Percentiles rank a stretch among this genome's conserved stretches.
Conservation (phyloP, 2,888 invertebrate genomes). For the Drosophila phalerata region DNA sequence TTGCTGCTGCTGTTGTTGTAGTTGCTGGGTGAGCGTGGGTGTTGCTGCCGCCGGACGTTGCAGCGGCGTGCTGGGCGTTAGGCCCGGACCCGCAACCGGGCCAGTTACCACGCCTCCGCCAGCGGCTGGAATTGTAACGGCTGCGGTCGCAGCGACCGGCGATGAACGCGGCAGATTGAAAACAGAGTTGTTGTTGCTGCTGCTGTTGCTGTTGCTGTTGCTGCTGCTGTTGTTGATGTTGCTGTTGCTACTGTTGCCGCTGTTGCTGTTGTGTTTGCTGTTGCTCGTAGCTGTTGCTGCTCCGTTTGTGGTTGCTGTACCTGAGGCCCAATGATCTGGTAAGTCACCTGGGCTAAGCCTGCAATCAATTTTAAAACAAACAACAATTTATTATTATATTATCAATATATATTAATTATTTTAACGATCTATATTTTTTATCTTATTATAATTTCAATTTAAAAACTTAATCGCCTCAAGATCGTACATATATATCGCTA, state of each 20-base stretch:
- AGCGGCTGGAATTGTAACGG: conserved; percentile 82
- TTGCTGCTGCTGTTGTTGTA: conserved; percentile 54
- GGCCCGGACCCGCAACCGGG: conserved; percentile 46
- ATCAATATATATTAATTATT: not conserved
- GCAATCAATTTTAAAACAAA: conserved; percentile 84
- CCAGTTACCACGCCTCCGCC: conserved; percentile 67
- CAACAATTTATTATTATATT: not conserved
- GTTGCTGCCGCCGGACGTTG: conserved; percentile 70
- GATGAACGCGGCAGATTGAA: conserved; percentile 87
- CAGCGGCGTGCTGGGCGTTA: conserved; percentile 74
- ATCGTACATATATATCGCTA: not conserved
- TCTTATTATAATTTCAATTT: too few relatives aligned
- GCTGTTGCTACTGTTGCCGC: conserved; percentile 42
- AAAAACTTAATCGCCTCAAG: not conserved
- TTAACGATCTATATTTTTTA: too few relatives aligned
- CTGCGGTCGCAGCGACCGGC: conserved; percentile 85
- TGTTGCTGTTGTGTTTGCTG: conserved; percentile 46
- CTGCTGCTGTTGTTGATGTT: conserved; percentile 23
- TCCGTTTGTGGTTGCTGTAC: conserved; percentile 70
- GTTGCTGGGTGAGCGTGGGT: conserved; percentile 41
- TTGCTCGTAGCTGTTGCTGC: conserved; percentile 42
- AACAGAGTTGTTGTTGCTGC: conserved; percentile 62
- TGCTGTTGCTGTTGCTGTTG: conserved; percentile 43
- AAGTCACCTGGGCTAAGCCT: conserved; percentile 97
- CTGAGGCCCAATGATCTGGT: conserved; percentile 86